Evolutionary conservation across 2,113 vertebrate species (phyloP), one percentile per base, ranked within the genome.

Genomic region (Polypterus senegalus): DNA sequence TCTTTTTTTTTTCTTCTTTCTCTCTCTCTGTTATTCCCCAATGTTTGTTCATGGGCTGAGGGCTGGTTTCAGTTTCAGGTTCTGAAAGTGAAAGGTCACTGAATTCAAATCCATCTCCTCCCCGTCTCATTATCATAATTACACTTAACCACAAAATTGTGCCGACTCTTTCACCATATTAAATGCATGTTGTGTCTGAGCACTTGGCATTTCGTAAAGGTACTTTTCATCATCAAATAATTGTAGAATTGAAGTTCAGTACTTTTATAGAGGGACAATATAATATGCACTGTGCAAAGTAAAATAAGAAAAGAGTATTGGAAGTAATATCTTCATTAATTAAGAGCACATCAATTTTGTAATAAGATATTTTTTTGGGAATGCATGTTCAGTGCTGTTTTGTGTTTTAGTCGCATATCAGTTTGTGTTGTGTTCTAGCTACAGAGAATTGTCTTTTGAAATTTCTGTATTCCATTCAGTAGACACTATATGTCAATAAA

Each of bases 201-300:
- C 57, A 53, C 56, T 47, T 58, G 73, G 3, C 27, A 10, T 47
- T 4, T 68, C 55, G 48, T 53, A 57, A 4, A 6, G 3, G 65
- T 65, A 63, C 3, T 62, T 3, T 8, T 54, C 57, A 7, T 65
- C 76, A 78, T 79, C 27, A 27, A 27, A 27, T 27, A 27, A 27
- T 27, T 27, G 27, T 27, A 27, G 27, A 27, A 27, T 27, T 27
- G 27, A 27, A 84, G 82, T 78, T 82, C 81, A 81, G 49, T 64
- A 69, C 71, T 83, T 84, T 82, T 79, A 79, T 81, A 81, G 79
- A 79, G 82, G 81, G 83, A 83, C 71, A 47, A 46, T 76, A 74
- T 60, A 47, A 46, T 76, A 74, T 60, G 75, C 75, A 59, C 61
- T 65, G 0, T 67, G 70, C 66, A 61, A 73, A 73, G 70, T 75